Evolutionary conservation across 1,140 invertebrate species (phyloP).

Genomic region (Oedothorax gibbosus): DNA sequence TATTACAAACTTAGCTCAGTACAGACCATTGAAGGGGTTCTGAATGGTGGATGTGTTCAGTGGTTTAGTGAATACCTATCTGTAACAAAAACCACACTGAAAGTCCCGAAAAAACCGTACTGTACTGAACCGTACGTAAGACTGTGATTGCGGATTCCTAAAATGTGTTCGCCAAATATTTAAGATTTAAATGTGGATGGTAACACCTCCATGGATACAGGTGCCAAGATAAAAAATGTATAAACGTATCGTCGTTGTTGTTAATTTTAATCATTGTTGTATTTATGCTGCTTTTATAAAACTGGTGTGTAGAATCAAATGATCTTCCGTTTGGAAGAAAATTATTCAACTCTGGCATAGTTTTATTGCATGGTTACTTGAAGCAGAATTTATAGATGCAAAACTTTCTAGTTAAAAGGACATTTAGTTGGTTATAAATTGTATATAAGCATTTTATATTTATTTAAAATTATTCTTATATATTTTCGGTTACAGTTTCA

Average conservation of each 20-base stretch:
- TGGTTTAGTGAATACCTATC: too few species aligned
- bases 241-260: conserved; percentile 46
- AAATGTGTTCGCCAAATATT: conserved; percentile 2
- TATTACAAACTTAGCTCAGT: too few species aligned
- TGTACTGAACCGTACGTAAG: not conserved
- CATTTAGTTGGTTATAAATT: too few species aligned
- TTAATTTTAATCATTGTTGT: conserved; percentile 36
- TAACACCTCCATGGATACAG: conserved; percentile 14
- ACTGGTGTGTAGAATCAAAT: not conserved
- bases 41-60: too few species aligned
- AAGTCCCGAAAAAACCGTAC: conserved; percentile 1
- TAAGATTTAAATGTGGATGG: not conserved
- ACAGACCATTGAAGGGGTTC: too few species aligned
- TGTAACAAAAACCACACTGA: not conserved
- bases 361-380: conserved; percentile 24
- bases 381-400: not conserved
- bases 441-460: not conserved
- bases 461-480: not conserved
- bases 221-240: conserved; percentile 51
- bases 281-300: not conserved
- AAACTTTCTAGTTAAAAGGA: too few species aligned
- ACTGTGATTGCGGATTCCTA: not conserved
- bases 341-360: not conserved
- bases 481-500: not conserved
- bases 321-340: not conserved